These are phyloP conservation scores for Scopus umbretta DNA, from an alignment of 2,113 vertebrate genomes.

Conservation along the genomic window DNA sequence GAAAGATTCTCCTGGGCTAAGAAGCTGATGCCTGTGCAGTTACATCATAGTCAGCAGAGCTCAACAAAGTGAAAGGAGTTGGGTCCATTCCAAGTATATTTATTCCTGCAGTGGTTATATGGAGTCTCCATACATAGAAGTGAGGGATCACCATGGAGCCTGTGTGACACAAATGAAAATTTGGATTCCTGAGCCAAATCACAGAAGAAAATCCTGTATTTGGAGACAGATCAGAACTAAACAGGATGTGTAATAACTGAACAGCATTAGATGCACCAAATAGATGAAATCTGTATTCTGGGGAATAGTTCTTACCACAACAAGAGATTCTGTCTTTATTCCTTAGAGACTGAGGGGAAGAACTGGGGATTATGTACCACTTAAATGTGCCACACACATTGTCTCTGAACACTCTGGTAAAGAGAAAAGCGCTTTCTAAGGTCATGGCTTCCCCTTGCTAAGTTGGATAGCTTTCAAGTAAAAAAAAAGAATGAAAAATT, in stretches of 20 bases:
- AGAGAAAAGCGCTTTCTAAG: slow-evolving; percentile 6
- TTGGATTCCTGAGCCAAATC: not conserved
- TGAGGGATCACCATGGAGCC: not conserved
- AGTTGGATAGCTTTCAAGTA: slow-evolving; percentile 20
- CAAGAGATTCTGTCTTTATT: slow-evolving; percentile 23
- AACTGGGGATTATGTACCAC: slow-evolving; percentile 13
- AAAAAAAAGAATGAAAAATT: not conserved
- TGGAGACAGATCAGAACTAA: not conserved
- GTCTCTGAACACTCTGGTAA: slow-evolving; percentile 11
- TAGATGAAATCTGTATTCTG: slow-evolving; percentile 12
- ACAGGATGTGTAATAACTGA: not conserved
- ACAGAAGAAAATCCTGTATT: not conserved
- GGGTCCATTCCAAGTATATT: not conserved
- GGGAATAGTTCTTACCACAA: slow-evolving; percentile 7
- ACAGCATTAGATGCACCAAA: not conserved
- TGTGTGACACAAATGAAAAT: not conserved
- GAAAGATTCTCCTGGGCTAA: not conserved
- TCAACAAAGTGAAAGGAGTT: not conserved
- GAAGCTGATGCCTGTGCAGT: not conserved
- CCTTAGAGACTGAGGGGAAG: not conserved
- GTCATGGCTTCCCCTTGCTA: not conserved
- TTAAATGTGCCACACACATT: slow-evolving; percentile 42
- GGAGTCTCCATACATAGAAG: not conserved
- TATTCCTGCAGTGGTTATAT: not conserved
- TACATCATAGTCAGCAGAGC: not conserved